Evolutionary conservation across 2,888 invertebrate species (phyloP).

Genomic region (Sphecodes monilicornis): DNA sequence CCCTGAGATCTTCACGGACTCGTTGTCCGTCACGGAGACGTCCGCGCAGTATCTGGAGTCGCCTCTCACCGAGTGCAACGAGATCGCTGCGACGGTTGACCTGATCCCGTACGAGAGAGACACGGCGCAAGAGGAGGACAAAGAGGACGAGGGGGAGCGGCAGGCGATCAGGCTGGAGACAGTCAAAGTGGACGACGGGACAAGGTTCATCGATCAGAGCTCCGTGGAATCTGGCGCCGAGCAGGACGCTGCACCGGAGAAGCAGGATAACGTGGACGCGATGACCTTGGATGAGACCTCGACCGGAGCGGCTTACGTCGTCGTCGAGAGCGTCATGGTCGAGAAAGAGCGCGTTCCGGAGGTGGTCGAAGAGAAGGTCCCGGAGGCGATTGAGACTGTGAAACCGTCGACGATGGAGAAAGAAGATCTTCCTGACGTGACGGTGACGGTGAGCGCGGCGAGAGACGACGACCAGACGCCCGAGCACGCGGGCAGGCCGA

Average conservation of each 20-base stretch:
- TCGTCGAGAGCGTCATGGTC: background rate
- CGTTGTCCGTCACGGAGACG: slow-evolving; percentile 80
- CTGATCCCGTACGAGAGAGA: slow-evolving; percentile 79
- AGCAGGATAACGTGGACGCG: slow-evolving; percentile 6
- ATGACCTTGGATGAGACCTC: background rate
- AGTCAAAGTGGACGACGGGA: slow-evolving; percentile 72
- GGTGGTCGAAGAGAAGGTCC: background rate
- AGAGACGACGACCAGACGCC: slow-evolving; percentile 52
- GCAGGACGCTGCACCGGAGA: slow-evolving; percentile 53
- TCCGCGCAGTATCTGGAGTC: slow-evolving; percentile 82
- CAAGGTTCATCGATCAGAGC: slow-evolving; percentile 81
- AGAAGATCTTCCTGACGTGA: slow-evolving; percentile 78
- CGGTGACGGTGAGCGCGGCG: slow-evolving; percentile 67
- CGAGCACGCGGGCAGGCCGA: background rate
- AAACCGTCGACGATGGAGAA: slow-evolving; percentile 61
- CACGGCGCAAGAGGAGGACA: slow-evolving; percentile 28
- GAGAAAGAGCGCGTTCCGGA: background rate
- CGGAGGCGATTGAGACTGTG: background rate
- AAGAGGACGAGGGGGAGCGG: background rate
- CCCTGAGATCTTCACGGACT: slow-evolving; percentile 80
- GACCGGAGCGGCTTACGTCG: background rate
- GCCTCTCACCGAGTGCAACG: slow-evolving; percentile 81
- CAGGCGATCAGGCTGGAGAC: slow-evolving; percentile 36
- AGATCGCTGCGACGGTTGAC: slow-evolving; percentile 75
- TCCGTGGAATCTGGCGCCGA: slow-evolving; percentile 80